Conservation (phyloP, 2,113 vertebrate species). For the Alethe diademata region DNA sequence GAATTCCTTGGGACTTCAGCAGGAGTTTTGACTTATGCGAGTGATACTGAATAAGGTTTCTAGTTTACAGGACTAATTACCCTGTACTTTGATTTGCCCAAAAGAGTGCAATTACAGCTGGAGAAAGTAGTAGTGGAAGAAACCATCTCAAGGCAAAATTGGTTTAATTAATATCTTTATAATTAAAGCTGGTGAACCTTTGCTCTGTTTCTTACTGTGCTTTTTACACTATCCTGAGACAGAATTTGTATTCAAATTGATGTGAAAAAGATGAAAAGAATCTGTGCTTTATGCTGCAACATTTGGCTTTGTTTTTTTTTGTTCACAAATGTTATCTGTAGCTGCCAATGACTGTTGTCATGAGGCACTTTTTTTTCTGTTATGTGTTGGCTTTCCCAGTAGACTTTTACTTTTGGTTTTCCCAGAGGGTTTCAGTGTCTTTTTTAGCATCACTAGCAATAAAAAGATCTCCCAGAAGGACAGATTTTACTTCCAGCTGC, state of each 20-base stretch:
- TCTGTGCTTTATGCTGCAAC: neutral
- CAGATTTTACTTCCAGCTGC: conserved; percentile 8
- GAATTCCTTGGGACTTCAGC: neutral
- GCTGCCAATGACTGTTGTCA: neutral
- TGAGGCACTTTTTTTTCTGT: neutral
- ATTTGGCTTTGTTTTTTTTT: neutral
- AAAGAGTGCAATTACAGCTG: neutral
- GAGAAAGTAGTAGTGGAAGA: neutral
- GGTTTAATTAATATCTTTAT: conserved; percentile 20
- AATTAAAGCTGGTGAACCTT: neutral
- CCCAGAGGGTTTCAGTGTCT: conserved; percentile 11
- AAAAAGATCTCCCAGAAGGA: conserved; percentile 24
- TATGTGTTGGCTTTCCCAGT: neutral
- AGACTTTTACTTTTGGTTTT: neutral
- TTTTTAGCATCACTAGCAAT: neutral
- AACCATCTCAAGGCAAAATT: conserved; percentile 15
- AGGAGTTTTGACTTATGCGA: neutral
- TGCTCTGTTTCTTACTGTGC: neutral
- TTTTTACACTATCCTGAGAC: neutral
- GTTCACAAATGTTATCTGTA: neutral
- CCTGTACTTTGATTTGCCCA: neutral
- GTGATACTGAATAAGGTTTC: neutral
- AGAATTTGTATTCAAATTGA: neutral
- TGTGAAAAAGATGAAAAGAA: neutral
- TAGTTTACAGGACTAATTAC: conserved; percentile 19